These are phyloP conservation scores for Egretta garzetta DNA, from an alignment of 2,113 vertebrate genomes.

Conservation along the genomic window DNA sequence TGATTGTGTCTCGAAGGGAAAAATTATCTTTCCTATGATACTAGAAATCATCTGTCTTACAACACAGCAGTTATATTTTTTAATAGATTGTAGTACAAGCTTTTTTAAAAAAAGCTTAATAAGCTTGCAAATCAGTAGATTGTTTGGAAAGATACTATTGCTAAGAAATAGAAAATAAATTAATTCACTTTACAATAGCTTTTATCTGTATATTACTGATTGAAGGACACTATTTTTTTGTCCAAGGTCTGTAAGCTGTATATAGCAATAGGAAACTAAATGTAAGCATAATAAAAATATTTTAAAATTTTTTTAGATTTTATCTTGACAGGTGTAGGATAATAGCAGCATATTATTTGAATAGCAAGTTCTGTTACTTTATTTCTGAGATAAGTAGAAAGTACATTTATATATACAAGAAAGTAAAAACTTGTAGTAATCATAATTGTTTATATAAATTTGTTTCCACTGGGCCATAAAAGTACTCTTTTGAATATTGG, in stretches of 20 bases:
- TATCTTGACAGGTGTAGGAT: not conserved
- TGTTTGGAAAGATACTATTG: not conserved
- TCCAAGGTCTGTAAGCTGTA: not conserved
- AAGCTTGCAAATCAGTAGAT: not conserved
- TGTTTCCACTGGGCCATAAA: not conserved
- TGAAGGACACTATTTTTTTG: not conserved
- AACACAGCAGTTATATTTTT: not conserved
- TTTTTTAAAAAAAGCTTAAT: not conserved
- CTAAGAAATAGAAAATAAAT: not conserved
- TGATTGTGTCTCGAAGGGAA: not conserved
- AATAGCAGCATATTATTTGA: not conserved
- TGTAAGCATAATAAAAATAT: not conserved
- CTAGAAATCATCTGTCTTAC: not conserved
- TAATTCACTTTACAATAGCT: not conserved
- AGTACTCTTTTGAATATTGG: not conserved
- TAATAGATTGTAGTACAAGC: not conserved
- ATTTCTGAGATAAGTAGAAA: not conserved
- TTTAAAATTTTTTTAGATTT: not conserved
- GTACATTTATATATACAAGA: not conserved
- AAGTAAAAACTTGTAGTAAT: not conserved
- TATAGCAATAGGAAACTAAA: not conserved
- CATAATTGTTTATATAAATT: not conserved
- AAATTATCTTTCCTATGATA: not conserved
- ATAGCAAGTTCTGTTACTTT: not conserved
- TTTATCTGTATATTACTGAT: not conserved